These are phyloP conservation scores for Fopius arisanus DNA, from an alignment of 1,140 invertebrate genomes.

Conservation along the genomic window DNA sequence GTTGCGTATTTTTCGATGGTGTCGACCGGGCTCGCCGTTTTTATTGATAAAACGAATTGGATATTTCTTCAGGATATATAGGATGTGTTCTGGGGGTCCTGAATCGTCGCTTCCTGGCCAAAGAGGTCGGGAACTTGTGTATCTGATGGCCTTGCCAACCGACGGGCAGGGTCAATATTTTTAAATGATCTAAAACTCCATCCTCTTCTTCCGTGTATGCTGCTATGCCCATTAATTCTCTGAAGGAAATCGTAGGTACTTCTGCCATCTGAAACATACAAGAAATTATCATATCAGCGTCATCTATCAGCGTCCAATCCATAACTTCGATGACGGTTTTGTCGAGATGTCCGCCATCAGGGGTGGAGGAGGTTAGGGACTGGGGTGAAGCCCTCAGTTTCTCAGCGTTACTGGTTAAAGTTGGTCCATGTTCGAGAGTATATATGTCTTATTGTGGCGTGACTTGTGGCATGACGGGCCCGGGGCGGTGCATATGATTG, in stretches of 20 bases:
- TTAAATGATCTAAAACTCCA: background rate
- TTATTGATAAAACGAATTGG: background rate
- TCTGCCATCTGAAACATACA: background rate
- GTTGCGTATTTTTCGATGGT: conserved; percentile 8
- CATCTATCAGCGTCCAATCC: too few relatives aligned
- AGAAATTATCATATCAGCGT: too few relatives aligned
- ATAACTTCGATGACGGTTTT: too few relatives aligned
- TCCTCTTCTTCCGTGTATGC: background rate
- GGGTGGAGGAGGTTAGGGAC: too few relatives aligned
- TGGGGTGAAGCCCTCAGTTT: too few relatives aligned
- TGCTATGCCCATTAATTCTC: background rate
- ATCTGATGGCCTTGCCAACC: background rate
- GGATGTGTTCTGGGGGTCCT: background rate
- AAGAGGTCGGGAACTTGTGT: background rate
- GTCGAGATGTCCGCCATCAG: too few relatives aligned
- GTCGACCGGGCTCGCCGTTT: background rate
- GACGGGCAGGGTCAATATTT: background rate
- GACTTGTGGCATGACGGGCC: too few relatives aligned
- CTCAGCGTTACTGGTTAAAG: too few relatives aligned
- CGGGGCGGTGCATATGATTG: too few relatives aligned
- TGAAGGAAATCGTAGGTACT: background rate
- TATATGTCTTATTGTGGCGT: too few relatives aligned
- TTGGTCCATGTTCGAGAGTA: too few relatives aligned
- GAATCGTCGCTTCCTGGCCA: background rate
- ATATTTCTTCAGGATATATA: background rate